Evolutionary conservation across 2,888 invertebrate genomes (phyloP).

Genomic region (Athalia rosae): DNA sequence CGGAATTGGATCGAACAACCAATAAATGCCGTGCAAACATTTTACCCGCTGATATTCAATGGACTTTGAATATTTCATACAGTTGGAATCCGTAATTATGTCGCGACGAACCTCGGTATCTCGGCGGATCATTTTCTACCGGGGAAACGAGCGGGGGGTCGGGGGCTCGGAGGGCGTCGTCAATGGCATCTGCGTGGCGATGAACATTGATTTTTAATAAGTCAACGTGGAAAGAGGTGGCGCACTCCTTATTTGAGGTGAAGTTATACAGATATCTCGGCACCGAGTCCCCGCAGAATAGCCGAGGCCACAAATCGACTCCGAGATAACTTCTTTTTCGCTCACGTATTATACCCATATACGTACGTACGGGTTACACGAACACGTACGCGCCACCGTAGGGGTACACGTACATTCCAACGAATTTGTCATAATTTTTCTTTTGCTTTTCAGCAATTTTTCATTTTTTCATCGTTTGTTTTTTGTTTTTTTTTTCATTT

Average conservation of each 20-base stretch:
- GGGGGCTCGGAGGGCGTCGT: neutral
- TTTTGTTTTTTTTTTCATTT: neutral
- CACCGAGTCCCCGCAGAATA: slow-evolving; percentile 2
- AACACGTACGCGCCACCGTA: neutral
- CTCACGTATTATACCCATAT: too few relatives aligned
- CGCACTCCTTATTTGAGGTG: too few relatives aligned
- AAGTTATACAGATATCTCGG: too few relatives aligned
- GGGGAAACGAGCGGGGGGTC: slow-evolving; percentile 31
- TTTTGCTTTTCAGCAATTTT: too few relatives aligned
- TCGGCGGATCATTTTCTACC: neutral
- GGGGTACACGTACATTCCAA: neutral
- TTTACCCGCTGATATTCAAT: too few relatives aligned
- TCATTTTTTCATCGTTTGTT: too few relatives aligned
- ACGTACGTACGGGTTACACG: neutral
- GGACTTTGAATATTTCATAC: too few relatives aligned
- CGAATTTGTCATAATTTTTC: slow-evolving; percentile 39
- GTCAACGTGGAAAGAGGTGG: slow-evolving; percentile 16
- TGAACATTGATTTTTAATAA: slow-evolving; percentile 43
- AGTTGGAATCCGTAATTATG: too few relatives aligned
- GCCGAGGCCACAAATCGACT: slow-evolving; percentile 31
- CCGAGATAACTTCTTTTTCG: neutral
- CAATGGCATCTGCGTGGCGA: slow-evolving; percentile 25
- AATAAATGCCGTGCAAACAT: too few relatives aligned
- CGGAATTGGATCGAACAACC: too few relatives aligned
- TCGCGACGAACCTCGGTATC: too few relatives aligned